Evolutionary conservation across 2,113 vertebrate genomes (phyloP).

Genomic region (Paratilapia polleni): DNA sequence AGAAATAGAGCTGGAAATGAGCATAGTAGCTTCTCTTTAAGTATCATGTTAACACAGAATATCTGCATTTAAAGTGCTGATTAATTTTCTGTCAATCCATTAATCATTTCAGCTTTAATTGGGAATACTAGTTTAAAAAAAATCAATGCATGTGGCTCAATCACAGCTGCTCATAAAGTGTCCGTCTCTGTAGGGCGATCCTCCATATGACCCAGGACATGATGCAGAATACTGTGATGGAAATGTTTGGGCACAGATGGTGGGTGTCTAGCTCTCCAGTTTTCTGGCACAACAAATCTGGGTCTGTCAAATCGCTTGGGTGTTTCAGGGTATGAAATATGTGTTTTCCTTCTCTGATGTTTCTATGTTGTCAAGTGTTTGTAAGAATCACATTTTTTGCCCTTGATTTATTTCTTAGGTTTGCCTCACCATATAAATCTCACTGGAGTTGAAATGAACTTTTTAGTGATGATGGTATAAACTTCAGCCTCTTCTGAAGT

Average conservation of each 20-base stretch:
- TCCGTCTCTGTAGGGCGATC: background rate
- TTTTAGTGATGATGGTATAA: background rate
- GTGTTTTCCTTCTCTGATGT: background rate
- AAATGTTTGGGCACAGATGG: background rate
- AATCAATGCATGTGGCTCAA: background rate
- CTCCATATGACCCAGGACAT: background rate
- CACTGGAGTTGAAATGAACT: background rate
- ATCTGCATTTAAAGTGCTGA: background rate
- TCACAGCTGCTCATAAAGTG: background rate
- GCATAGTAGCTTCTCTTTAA: background rate
- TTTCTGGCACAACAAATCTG: background rate
- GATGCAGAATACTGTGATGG: background rate
- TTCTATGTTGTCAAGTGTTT: background rate
- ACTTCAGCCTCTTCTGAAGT: no score
- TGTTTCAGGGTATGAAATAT: background rate
- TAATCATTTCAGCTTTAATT: background rate
- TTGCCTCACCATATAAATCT: background rate
- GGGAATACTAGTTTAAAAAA: background rate
- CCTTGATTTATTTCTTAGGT: no score
- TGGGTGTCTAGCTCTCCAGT: background rate
- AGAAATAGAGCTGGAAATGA: background rate
- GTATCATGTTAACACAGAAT: background rate
- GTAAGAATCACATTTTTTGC: background rate
- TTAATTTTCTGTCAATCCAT: background rate
- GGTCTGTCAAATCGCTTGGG: background rate